Percentiles rank a stretch among this genome's conserved stretches.
These are phyloP conservation scores for Phengaris alcon DNA, from an alignment of 2,888 invertebrate species.

Conservation along the genomic window DNA sequence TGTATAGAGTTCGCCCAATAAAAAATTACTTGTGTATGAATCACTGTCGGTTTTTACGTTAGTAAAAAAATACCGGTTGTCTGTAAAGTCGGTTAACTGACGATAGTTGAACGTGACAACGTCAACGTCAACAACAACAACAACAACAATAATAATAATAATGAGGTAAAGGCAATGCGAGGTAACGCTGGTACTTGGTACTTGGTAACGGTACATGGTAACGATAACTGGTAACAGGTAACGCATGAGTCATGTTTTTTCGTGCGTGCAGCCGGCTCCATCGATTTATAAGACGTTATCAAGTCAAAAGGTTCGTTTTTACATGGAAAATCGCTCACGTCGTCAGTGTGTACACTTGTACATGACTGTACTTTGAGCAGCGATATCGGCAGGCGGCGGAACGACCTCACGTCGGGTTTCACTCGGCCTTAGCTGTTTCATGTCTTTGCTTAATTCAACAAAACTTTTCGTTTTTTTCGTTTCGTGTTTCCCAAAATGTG, in stretches of 20 bases:
- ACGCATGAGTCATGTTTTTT: too few species aligned
- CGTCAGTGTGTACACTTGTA: not conserved
- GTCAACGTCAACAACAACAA: too few species aligned
- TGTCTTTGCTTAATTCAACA: conserved; percentile 24
- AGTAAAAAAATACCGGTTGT: too few species aligned
- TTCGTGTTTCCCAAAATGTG: conserved; percentile 23
- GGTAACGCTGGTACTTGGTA: too few species aligned
- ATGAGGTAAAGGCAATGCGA: too few species aligned
- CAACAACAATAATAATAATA: too few species aligned
- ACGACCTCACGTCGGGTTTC: conserved; percentile 27
- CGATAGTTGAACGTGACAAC: too few species aligned
- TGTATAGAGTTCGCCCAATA: not conserved
- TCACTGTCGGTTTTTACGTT: not conserved
- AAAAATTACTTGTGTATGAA: not conserved
- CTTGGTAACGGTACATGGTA: too few species aligned
- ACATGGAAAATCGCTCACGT: conserved; percentile 26
- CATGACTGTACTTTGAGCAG: not conserved
- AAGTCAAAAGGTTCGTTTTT: conserved; percentile 21
- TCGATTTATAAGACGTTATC: too few species aligned
- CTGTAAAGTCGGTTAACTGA: too few species aligned
- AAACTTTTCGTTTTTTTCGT: conserved; percentile 23
- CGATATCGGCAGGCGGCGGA: conserved; percentile 7
- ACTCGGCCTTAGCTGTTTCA: conserved; percentile 22
- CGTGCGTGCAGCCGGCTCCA: too few species aligned
- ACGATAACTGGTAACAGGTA: too few species aligned